A percentile compares a stretch with the other conserved stretches of the same genome.
phyloP scores from a whole-genome alignment of 2,113 vertebrate genomes.

The Caranx melampygus region DNA sequence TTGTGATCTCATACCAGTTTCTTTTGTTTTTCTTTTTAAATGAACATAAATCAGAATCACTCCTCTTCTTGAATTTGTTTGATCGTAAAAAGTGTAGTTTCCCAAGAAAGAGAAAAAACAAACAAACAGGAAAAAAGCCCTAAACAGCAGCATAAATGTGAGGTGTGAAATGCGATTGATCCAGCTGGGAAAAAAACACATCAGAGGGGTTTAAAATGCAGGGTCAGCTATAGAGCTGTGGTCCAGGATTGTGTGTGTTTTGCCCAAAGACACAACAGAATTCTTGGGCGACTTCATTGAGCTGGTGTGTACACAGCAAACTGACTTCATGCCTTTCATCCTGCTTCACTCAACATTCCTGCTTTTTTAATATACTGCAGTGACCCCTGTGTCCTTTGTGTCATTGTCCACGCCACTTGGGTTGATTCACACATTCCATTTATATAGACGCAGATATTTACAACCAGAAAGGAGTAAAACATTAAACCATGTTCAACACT shows the following conservation, averaged over 20 bases:
- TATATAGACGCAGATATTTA: conserved; percentile 42
- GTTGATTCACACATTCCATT: conserved; percentile 69
- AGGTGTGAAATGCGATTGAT: neutral
- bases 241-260: conserved; percentile 15
- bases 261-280: conserved; percentile 43
- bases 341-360: conserved; percentile 25
- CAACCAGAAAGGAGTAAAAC: conserved; percentile 55
- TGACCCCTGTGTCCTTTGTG: conserved; percentile 32
- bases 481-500: conserved; percentile 61
- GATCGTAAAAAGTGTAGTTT: neutral
- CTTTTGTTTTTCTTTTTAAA: no score
- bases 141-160: neutral
- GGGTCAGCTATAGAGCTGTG: neutral
- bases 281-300: conserved; percentile 19
- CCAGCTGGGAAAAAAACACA: neutral
- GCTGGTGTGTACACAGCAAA: conserved; percentile 22
- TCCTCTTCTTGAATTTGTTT: neutral
- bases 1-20: no score
- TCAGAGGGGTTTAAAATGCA: conserved; percentile 5
- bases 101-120: no score
- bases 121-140: neutral
- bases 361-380: conserved; percentile 13
- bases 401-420: conserved; percentile 7
- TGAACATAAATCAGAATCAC: neutral
- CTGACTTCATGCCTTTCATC: conserved; percentile 11